phyloP scores from a whole-genome alignment of 2,113 vertebrate species.

The Lepisosteus osseus region DNA sequence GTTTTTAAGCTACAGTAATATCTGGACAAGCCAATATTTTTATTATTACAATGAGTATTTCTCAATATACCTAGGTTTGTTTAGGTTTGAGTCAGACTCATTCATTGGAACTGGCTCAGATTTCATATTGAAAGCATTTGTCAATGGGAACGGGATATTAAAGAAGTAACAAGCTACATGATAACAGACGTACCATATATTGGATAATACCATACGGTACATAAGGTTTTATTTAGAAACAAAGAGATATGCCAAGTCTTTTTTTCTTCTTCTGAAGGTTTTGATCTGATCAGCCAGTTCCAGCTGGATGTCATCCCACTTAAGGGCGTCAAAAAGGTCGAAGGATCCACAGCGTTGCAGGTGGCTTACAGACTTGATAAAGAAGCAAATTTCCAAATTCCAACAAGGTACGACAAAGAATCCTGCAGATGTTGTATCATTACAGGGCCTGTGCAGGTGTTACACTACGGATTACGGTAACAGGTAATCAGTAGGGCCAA shows the following conservation, averaged over 20 bases:
- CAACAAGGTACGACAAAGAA: constrained; percentile 63
- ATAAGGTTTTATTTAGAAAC: no score
- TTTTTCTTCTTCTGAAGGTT: constrained; percentile 46
- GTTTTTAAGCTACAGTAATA: no score
- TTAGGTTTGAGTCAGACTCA: no score
- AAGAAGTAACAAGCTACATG: no score
- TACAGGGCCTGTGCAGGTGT: constrained; percentile 59
- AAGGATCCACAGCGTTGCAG: constrained; percentile 70
- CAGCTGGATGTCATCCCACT: constrained; percentile 69
- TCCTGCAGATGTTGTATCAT: constrained; percentile 62
- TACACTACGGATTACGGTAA: constrained; percentile 16
- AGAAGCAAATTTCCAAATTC: constrained; percentile 77
- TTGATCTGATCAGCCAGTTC: constrained; percentile 75
- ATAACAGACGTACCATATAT: no score
- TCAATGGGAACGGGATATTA: no score
- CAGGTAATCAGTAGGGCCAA: constrained; percentile 44
- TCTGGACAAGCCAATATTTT: no score
- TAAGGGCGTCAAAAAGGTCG: constrained; percentile 71
- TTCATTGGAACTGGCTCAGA: no score
- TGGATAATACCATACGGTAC: no score
- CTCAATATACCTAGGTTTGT: no score
- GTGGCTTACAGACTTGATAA: constrained; percentile 73
- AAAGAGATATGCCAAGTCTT: not conserved
- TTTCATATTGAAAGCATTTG: no score
- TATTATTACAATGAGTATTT: no score